A percentile compares a stretch with the other conserved stretches of the same genome.
Evolutionary conservation across 2,797 vertebrate genomes (phyloP).

Genomic region (Carcharodon carcharias): DNA sequence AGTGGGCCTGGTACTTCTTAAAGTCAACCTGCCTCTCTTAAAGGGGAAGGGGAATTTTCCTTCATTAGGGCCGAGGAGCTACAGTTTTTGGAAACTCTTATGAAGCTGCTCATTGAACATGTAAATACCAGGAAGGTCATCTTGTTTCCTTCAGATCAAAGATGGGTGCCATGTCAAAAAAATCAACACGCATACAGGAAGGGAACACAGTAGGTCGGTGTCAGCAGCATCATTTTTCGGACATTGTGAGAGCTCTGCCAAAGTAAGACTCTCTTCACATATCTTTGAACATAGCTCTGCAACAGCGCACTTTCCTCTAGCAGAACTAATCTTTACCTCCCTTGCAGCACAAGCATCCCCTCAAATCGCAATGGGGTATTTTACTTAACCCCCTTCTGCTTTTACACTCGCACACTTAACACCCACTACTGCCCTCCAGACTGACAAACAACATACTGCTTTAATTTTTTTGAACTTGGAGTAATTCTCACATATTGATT

Average conservation of each 20-base stretch:
- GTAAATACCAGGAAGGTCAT: not conserved
- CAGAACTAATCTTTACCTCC: not conserved
- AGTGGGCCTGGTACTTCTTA: not conserved
- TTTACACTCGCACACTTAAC: not conserved
- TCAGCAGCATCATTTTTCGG: not conserved
- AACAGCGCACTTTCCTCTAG: not conserved
- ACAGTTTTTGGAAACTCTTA: not conserved
- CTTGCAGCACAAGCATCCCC: not conserved
- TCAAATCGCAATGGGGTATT: not conserved
- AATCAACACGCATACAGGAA: not conserved
- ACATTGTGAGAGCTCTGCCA: not conserved
- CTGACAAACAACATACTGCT: not conserved
- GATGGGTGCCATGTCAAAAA: not conserved
- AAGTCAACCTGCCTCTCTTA: not conserved
- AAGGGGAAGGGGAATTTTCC: not conserved
- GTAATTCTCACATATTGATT: not conserved
- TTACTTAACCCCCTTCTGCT: not conserved
- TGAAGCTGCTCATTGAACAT: not conserved
- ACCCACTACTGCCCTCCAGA: not conserved
- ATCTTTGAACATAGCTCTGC: not conserved
- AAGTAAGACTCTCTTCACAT: not conserved
- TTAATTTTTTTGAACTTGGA: not conserved
- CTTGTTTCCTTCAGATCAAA: not conserved
- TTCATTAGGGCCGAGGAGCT: not conserved
- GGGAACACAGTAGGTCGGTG: not conserved